Percentiles rank a stretch among this genome's conserved stretches.
These are phyloP conservation scores for Tapirus indicus DNA, from an alignment of 2,797 vertebrate species.

Conservation along the genomic window DNA sequence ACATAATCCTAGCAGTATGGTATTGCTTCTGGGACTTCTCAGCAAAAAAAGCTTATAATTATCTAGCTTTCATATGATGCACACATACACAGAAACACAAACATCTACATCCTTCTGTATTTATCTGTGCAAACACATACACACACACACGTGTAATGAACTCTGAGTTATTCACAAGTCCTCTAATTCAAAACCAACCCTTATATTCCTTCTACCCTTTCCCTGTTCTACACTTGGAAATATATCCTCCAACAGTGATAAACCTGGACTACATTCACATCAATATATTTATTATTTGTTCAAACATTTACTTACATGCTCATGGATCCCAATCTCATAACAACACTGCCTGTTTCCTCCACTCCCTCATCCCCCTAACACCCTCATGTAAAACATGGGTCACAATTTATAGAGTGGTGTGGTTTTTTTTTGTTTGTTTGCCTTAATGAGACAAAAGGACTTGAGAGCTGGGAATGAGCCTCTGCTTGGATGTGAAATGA, in stretches of 20 bases:
- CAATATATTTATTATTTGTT: neutral
- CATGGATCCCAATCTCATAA: too few relatives aligned
- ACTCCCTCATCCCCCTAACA: too few relatives aligned
- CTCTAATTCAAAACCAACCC: neutral
- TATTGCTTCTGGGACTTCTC: neutral
- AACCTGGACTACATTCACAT: neutral
- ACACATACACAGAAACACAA: neutral
- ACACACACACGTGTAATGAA: neutral
- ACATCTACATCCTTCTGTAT: too few relatives aligned
- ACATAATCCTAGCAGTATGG: neutral
- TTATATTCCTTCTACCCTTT: neutral
- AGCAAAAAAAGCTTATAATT: neutral
- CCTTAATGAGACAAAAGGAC: neutral
- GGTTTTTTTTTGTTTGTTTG: too few relatives aligned
- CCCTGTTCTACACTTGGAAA: neutral
- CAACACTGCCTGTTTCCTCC: too few relatives aligned
- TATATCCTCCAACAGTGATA: neutral
- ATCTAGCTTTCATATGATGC: neutral
- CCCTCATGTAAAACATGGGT: too few relatives aligned
- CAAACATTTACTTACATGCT: neutral
- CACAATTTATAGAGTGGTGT: too few relatives aligned
- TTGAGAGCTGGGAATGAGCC: accelerated
- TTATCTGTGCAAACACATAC: neutral
- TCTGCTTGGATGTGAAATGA: too few relatives aligned
- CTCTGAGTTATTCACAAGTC: neutral